A percentile compares a stretch with the other conserved stretches of the same genome.
Evolutionary conservation across 1,140 invertebrate species (phyloP).

Genomic region (Megalonaias nervosa): DNA sequence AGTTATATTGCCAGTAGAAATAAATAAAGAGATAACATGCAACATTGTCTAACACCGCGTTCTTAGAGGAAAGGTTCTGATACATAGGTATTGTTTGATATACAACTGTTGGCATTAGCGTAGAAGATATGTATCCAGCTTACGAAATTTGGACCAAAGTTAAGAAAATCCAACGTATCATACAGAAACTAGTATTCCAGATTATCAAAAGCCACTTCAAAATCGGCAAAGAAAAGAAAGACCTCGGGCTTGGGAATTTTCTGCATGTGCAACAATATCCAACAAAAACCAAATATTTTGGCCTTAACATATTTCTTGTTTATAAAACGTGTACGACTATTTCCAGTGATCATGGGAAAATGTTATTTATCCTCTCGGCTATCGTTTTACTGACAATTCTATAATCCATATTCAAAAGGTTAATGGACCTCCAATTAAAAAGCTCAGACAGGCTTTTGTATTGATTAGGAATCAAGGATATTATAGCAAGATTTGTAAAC

Average conservation of each 20-base stretch:
- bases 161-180: not conserved
- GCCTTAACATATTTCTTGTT: no score
- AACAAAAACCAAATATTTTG: no score
- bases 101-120: not conserved
- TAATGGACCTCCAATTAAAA: no score
- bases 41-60: not conserved
- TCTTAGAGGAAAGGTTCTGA: not conserved
- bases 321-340: no score
- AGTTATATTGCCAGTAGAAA: not conserved
- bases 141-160: not conserved
- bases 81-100: not conserved
- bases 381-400: no score
- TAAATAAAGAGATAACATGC: not conserved
- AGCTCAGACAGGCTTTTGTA: no score
- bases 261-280: no score
- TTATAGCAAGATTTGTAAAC: no score
- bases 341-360: no score
- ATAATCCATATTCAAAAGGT: no score
- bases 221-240: not conserved
- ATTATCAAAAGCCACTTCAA: conserved; percentile 1
- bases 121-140: not conserved
- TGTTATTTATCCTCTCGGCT: no score
- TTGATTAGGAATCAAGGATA: no score
- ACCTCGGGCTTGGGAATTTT: not conserved
- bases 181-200: not conserved